phyloP scores from a whole-genome alignment of 2,888 invertebrate genomes.

The Lucinisca nassula region DNA sequence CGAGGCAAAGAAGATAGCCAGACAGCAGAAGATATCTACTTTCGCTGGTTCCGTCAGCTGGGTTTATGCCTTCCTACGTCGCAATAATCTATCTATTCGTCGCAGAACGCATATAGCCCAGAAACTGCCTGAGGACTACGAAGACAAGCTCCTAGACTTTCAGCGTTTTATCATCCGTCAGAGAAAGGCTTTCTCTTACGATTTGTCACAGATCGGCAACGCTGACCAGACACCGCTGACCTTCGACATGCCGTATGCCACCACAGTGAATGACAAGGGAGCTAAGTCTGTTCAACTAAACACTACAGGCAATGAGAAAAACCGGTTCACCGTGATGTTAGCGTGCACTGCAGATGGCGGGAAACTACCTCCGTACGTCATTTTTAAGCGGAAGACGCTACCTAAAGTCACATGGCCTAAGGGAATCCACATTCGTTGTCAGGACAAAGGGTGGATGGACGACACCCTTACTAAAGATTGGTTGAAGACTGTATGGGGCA shows the following conservation, averaged over 20 bases:
- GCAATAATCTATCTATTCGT: slow-evolving; percentile 32
- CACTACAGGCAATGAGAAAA: slow-evolving; percentile 48
- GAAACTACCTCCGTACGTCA: slow-evolving; percentile 42
- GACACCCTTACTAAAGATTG: slow-evolving; percentile 32
- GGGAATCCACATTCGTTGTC: slow-evolving; percentile 11
- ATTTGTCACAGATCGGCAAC: slow-evolving; percentile 41
- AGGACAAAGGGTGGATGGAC: slow-evolving; percentile 50
- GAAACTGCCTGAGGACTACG: slow-evolving; percentile 37
- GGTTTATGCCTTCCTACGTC: slow-evolving; percentile 1
- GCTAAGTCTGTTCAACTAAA: slow-evolving; percentile 18
- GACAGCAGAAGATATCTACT: neutral
- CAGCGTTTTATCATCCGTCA: slow-evolving; percentile 12
- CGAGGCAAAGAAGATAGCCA: neutral
- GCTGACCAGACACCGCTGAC: slow-evolving; percentile 51
- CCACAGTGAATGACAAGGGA: slow-evolving; percentile 21
- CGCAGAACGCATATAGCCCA: slow-evolving; percentile 43
- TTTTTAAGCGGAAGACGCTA: slow-evolving; percentile 37
- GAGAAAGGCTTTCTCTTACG: neutral
- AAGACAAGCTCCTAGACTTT: slow-evolving; percentile 25
- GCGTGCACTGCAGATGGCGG: slow-evolving; percentile 41
- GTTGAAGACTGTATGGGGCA: slow-evolving; percentile 38
- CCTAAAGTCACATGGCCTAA: slow-evolving; percentile 17
- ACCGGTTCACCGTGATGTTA: slow-evolving; percentile 37
- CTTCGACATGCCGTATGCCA: slow-evolving; percentile 35
- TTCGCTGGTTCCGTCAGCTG: slow-evolving; percentile 23